Conservation (phyloP, 2,888 invertebrate species). For the Cephus spinipes region DNA sequence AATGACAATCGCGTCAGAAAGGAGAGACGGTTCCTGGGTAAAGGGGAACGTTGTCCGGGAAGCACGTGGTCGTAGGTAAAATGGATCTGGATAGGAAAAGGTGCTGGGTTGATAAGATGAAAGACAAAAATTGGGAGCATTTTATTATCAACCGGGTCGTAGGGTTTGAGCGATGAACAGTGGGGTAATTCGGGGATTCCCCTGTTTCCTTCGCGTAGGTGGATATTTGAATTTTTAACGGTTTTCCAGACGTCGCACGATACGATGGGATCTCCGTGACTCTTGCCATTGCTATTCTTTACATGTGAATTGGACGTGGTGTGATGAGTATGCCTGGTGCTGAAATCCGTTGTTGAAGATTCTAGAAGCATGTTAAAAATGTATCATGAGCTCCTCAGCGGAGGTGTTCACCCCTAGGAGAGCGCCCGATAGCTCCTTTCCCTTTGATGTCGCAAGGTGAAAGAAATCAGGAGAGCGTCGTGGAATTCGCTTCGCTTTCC, state of each 20-base stretch:
- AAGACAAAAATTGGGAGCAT: neutral
- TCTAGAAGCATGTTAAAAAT: neutral
- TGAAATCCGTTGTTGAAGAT: neutral
- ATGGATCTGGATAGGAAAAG: neutral
- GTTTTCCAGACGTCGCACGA: no score
- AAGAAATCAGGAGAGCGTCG: neutral
- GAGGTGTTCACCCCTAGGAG: neutral
- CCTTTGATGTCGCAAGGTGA: neutral
- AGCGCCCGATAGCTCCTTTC: neutral
- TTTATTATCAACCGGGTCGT: neutral
- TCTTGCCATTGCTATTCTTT: neutral
- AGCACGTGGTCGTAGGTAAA: neutral
- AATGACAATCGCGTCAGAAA: slow-evolving; percentile 55
- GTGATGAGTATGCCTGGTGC: neutral
- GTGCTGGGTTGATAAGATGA: neutral
- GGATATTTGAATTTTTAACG: no score
- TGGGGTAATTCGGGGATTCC: neutral
- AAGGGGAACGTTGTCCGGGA: neutral
- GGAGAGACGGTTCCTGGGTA: neutral
- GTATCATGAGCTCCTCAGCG: neutral
- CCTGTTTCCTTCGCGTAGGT: neutral
- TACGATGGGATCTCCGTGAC: neutral
- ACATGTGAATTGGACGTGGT: neutral
- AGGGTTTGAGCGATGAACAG: neutral
- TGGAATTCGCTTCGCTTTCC: neutral